These are phyloP conservation scores for Bovichtus diacanthus DNA, from an alignment of 2,797 vertebrate genomes.

Conservation along the genomic window DNA sequence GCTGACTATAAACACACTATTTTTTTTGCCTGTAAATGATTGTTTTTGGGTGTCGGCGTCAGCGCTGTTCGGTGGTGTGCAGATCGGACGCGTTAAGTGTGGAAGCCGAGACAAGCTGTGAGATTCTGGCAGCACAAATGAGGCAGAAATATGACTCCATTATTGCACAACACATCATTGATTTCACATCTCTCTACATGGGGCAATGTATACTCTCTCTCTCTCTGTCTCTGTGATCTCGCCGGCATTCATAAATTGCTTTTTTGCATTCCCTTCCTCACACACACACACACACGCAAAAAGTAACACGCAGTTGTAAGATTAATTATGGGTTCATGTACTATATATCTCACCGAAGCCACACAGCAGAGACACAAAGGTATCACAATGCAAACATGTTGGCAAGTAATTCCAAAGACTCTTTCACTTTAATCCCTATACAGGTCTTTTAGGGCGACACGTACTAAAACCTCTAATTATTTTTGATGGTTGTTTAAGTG, in stretches of 20 bases:
- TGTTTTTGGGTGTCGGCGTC: slow-evolving; percentile 6
- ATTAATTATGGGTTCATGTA: slow-evolving; percentile 24
- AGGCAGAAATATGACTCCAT: slow-evolving; percentile 67
- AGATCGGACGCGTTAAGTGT: slow-evolving; percentile 40
- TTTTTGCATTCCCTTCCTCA: neutral
- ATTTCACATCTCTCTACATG: slow-evolving; percentile 62
- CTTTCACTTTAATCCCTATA: neutral
- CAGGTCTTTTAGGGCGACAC: slow-evolving; percentile 44
- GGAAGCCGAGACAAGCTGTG: slow-evolving; percentile 40
- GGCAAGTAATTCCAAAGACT: neutral
- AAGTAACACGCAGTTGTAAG: slow-evolving; percentile 13
- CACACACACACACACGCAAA: neutral
- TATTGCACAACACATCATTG: slow-evolving; percentile 67
- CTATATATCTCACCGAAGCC: neutral
- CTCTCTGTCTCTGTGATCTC: slow-evolving; percentile 24
- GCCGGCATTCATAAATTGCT: slow-evolving; percentile 17
- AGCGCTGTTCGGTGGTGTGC: slow-evolving; percentile 15
- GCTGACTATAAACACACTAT: neutral
- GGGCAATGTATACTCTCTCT: slow-evolving; percentile 21
- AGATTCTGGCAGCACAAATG: slow-evolving; percentile 64
- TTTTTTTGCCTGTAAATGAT: neutral
- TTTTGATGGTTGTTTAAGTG: neutral
- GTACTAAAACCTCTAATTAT: slow-evolving; percentile 7
- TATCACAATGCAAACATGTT: slow-evolving; percentile 22
- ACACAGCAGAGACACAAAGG: neutral